Conservation (phyloP, 1,140 invertebrate genomes). For the Paraescarpia echinospica region DNA sequence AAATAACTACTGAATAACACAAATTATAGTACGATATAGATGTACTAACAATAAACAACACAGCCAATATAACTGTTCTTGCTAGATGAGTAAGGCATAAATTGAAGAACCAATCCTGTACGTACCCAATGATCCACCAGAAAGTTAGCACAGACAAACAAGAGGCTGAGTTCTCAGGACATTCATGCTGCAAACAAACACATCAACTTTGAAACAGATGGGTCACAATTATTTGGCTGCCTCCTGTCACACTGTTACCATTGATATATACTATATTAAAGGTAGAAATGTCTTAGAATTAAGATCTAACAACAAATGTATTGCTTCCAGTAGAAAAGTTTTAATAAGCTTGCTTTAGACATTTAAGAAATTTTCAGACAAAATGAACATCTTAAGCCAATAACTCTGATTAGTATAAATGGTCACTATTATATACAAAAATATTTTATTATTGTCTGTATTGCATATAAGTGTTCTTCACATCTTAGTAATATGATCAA, state of each 20-base stretch:
- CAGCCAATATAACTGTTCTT: too few species aligned
- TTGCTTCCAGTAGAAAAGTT: background rate
- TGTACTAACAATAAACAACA: too few species aligned
- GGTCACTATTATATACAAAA: too few species aligned
- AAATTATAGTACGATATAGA: too few species aligned
- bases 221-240: background rate
- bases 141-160: conserved; percentile 87
- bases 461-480: too few species aligned
- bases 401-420: too few species aligned
- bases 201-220: background rate
- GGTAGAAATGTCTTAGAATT: background rate
- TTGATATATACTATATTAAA: background rate
- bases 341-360: background rate
- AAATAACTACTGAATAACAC: too few species aligned
- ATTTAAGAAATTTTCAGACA: too few species aligned
- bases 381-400: too few species aligned
- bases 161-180: conserved; percentile 82
- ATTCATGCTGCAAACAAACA: conserved; percentile 70
- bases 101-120: background rate
- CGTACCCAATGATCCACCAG: conserved; percentile 81
- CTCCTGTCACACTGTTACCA: background rate
- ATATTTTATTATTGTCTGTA: too few species aligned
- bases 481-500: too few species aligned
- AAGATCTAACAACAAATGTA: background rate
- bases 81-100: too few species aligned